These are phyloP conservation scores for Dolichotis patagonum DNA, from an alignment of 2,113 vertebrate species.

Conservation along the genomic window DNA sequence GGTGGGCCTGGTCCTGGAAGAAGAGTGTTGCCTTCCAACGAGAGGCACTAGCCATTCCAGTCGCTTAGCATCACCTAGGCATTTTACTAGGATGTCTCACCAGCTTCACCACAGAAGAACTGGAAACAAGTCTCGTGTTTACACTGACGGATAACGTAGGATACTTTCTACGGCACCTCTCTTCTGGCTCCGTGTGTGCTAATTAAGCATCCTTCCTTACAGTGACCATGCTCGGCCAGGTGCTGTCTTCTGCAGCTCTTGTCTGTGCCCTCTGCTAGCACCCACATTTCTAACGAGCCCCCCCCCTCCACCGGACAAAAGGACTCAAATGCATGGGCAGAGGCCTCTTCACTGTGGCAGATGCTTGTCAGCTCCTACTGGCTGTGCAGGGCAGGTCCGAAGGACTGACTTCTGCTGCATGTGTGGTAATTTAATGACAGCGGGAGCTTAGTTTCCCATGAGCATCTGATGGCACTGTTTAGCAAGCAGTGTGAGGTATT, in stretches of 20 bases:
- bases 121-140: neutral
- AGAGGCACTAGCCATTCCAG: neutral
- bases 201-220: neutral
- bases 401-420: neutral
- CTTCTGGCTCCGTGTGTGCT: neutral
- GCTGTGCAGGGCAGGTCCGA: neutral
- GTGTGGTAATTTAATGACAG: neutral
- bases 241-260: neutral
- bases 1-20: slow-evolving; percentile 18
- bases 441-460: neutral
- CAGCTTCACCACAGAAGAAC: slow-evolving; percentile 9
- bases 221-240: neutral
- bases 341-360: neutral
- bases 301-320: neutral
- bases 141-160: neutral
- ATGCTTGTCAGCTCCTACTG: neutral
- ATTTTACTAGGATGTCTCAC: slow-evolving; percentile 23
- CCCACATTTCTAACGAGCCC: neutral
- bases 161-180: neutral
- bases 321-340: neutral
- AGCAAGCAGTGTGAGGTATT: neutral
- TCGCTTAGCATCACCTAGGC: neutral
- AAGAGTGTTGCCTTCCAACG: slow-evolving; percentile 48
- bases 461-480: neutral
- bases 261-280: neutral